A percentile compares a stretch with the other conserved stretches of the same genome.
Conservation (phyloP, 2,797 vertebrate genomes). For the Falco rusticolus region DNA sequence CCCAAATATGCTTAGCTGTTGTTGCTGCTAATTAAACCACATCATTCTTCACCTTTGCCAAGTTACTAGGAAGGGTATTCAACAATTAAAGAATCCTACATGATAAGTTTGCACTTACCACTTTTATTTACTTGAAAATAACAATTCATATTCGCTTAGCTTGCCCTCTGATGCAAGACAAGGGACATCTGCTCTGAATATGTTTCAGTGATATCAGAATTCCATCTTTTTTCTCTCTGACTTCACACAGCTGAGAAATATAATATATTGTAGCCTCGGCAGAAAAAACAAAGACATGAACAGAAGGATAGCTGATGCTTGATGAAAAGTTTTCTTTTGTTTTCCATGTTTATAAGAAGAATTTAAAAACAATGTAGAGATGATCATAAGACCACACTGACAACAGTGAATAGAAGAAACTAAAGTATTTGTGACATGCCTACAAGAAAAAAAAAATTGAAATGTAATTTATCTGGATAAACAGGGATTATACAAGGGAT, state of each 20-base stretch:
- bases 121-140: background rate
- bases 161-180: background rate
- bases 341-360: background rate
- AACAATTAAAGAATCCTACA: background rate
- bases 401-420: background rate
- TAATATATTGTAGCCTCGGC: background rate
- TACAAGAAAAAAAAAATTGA: background rate
- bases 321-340: background rate
- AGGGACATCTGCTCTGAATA: background rate
- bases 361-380: background rate
- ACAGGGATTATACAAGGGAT: background rate
- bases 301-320: background rate
- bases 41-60: background rate
- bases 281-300: background rate
- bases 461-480: background rate
- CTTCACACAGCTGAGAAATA: background rate
- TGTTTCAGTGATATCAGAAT: background rate
- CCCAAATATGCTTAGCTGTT: constrained; percentile 15
- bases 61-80: background rate
- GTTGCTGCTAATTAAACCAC: background rate
- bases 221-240: background rate
- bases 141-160: background rate
- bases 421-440: background rate
- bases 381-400: background rate
- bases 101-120: background rate